Evolutionary conservation across 2,113 vertebrate genomes (phyloP).

Genomic region (Eulemur macaco): DNA sequence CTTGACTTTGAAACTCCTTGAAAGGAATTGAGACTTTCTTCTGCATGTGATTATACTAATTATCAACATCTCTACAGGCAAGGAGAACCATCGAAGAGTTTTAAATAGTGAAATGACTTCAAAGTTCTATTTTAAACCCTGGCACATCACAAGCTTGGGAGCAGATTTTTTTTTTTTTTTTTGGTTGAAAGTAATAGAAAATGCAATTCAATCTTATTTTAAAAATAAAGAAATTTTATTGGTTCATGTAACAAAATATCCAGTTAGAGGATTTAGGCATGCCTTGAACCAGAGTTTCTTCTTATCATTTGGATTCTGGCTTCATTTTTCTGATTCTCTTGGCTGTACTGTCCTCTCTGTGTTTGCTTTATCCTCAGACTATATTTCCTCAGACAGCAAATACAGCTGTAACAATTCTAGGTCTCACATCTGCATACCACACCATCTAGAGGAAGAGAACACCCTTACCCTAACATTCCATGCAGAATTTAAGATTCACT

Average conservation of each 20-base stretch:
- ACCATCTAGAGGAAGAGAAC: not conserved
- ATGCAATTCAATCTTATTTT: not conserved
- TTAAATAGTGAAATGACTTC: not conserved
- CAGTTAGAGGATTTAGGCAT: not conserved
- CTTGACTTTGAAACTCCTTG: not conserved
- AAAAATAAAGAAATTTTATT: not conserved
- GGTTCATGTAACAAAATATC: not conserved
- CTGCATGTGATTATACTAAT: not conserved
- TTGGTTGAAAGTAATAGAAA: not conserved
- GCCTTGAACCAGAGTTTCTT: not conserved
- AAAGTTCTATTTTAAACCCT: slow-evolving; percentile 4
- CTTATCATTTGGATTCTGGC: not conserved
- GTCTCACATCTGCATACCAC: not conserved
- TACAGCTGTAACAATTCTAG: not conserved
- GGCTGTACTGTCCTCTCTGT: not conserved
- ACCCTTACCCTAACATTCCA: not conserved
- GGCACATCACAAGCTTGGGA: not conserved
- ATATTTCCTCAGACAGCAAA: not conserved
- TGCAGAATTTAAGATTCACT: not conserved
- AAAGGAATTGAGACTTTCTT: slow-evolving; percentile 9
- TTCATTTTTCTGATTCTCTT: slow-evolving; percentile 8
- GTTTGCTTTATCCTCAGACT: not conserved
- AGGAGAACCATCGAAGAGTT: not conserved
- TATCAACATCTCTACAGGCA: not conserved
- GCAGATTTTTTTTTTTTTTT: not conserved